Conservation (phyloP, 2,888 invertebrate genomes). For the Acrocera orbiculus region DNA sequence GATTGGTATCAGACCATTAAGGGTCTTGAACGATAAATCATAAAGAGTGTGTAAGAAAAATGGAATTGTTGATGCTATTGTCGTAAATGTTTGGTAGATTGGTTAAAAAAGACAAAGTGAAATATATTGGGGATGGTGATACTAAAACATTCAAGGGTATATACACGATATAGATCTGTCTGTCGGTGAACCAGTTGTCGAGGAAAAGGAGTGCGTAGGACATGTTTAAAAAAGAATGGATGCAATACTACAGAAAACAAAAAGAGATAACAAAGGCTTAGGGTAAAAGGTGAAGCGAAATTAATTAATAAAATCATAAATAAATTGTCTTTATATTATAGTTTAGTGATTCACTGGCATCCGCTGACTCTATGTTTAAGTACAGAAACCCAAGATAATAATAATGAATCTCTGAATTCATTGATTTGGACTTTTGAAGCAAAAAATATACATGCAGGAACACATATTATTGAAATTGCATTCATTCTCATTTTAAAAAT, state of each 20-base stretch:
- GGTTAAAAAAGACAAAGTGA: background rate
- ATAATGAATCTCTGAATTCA: conserved; percentile 9
- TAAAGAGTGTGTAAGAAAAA: conserved; percentile 1
- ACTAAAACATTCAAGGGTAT: conserved; percentile 1
- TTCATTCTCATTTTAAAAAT: too few relatives aligned
- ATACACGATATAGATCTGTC: conserved; percentile 2
- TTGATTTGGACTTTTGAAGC: conserved; percentile 9
- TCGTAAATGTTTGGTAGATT: conserved; percentile 1
- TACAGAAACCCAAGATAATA: conserved; percentile 10
- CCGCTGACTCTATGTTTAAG: conserved; percentile 7
- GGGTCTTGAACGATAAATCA: background rate
- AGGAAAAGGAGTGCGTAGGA: too few relatives aligned
- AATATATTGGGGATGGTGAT: conserved; percentile 5
- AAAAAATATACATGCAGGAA: conserved; percentile 8
- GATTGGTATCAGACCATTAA: conserved; percentile 3
- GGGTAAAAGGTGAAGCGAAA: conserved; percentile 10
- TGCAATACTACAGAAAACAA: background rate
- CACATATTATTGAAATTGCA: conserved; percentile 2
- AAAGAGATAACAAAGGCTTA: background rate
- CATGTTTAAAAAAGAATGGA: background rate
- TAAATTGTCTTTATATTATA: conserved; percentile 18
- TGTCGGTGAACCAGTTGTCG: background rate
- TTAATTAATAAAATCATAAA: conserved; percentile 17
- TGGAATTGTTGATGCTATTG: conserved; percentile 1
- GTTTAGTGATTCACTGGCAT: conserved; percentile 17